phyloP scores from a whole-genome alignment of 2,888 invertebrate species.

The Drosophila atripex region DNA sequence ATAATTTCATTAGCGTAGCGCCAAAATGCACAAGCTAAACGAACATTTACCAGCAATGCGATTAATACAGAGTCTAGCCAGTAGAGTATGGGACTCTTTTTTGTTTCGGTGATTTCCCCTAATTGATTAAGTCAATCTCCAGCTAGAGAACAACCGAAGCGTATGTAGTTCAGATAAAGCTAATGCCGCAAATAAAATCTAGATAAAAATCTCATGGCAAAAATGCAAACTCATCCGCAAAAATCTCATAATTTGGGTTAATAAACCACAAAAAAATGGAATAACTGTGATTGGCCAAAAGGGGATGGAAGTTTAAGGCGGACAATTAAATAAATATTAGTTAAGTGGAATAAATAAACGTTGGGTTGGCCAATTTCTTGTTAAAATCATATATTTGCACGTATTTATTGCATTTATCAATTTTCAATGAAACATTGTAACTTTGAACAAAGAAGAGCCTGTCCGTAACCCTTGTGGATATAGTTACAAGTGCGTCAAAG shows the following conservation, averaged over 20 bases:
- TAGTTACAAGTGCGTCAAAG: conserved; percentile 23
- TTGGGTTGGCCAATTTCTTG: neutral
- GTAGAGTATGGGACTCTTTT: neutral
- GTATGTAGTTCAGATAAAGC: neutral
- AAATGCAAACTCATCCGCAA: neutral
- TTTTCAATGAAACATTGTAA: no score
- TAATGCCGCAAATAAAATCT: neutral
- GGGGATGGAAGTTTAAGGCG: neutral
- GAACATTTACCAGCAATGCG: conserved; percentile 1
- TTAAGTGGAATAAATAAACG: neutral
- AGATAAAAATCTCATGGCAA: neutral
- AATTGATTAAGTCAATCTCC: conserved; percentile 12
- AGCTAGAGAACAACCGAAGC: neutral
- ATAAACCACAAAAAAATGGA: neutral
- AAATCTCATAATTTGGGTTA: neutral
- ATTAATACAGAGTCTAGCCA: neutral
- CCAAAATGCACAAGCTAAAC: conserved; percentile 40
- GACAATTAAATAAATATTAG: neutral
- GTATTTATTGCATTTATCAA: conserved; percentile 6
- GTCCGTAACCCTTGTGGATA: neutral
- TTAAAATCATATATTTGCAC: neutral
- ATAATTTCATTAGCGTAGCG: conserved; percentile 49
- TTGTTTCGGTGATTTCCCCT: conserved; percentile 20
- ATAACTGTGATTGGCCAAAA: neutral
- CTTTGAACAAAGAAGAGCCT: neutral